phyloP scores from a whole-genome alignment of 1,140 invertebrate species.

The Drosophila sulfurigaster region DNA sequence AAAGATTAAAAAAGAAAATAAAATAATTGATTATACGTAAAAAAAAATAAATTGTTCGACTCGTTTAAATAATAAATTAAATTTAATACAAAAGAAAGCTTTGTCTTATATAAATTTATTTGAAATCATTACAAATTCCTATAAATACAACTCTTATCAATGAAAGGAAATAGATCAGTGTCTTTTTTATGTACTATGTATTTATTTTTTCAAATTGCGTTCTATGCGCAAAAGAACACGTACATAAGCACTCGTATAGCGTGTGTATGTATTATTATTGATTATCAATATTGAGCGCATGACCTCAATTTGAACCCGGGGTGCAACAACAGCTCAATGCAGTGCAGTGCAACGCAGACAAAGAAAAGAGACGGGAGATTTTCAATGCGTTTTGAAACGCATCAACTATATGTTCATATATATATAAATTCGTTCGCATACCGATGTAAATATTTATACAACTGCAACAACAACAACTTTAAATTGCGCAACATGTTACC shows the following conservation, averaged over 20 bases:
- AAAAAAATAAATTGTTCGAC: no score
- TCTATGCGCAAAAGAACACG: not conserved
- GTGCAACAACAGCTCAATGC: not conserved
- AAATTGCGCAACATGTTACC: slow-evolving; percentile 12
- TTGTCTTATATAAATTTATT: not conserved
- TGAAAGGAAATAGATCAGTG: slow-evolving; percentile 12
- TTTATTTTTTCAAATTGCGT: slow-evolving; percentile 13
- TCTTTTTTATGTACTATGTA: slow-evolving; percentile 11
- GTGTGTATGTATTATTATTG: slow-evolving; percentile 15
- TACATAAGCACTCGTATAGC: not conserved
- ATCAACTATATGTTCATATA: not conserved
- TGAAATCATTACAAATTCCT: not conserved
- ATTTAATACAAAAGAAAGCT: no score
- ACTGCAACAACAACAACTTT: not conserved
- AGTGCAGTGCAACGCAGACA: slow-evolving; percentile 14
- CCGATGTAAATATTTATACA: not conserved
- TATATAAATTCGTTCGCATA: not conserved
- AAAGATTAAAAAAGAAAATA: not conserved
- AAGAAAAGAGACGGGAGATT: slow-evolving; percentile 15
- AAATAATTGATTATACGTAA: not conserved
- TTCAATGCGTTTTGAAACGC: slow-evolving; percentile 9
- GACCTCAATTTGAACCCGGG: slow-evolving; percentile 49
- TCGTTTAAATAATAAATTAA: no score
- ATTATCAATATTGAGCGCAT: slow-evolving; percentile 56
- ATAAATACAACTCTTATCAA: slow-evolving; percentile 30